Conservation (phyloP, 1,140 invertebrate species). For the Lepidostoma basale region DNA sequence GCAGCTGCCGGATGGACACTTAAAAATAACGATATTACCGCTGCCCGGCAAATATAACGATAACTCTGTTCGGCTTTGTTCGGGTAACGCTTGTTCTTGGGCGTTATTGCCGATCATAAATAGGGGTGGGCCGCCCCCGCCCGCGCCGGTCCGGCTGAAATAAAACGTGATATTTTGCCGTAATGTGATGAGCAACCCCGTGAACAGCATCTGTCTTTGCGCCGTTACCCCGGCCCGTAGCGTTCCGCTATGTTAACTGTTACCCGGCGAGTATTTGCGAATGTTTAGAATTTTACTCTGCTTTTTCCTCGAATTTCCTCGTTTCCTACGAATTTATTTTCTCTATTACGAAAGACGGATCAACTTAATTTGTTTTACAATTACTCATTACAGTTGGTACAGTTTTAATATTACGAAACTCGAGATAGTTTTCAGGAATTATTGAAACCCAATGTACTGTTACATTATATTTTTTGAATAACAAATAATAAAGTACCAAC, state of each 20-base stretch:
- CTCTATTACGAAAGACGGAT: no score
- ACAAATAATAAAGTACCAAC: no score
- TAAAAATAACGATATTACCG: slow-evolving; percentile 47
- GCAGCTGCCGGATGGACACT: slow-evolving; percentile 47
- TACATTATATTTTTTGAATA: no score
- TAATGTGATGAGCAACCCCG: slow-evolving; percentile 30
- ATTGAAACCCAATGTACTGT: no score
- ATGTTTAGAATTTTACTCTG: no score
- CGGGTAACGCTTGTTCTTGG: slow-evolving; percentile 27
- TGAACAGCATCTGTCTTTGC: slow-evolving; percentile 29
- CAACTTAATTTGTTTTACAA: no score
- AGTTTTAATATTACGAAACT: no score
- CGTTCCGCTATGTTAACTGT: background rate
- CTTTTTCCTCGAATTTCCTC: no score
- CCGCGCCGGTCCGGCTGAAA: slow-evolving; percentile 22
- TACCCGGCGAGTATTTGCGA: no score
- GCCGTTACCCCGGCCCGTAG: background rate
- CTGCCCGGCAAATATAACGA: slow-evolving; percentile 43
- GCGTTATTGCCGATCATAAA: slow-evolving; percentile 43
- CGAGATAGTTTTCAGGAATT: no score
- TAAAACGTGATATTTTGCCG: slow-evolving; percentile 30
- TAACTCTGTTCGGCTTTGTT: slow-evolving; percentile 43
- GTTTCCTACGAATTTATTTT: no score
- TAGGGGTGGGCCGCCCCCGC: slow-evolving; percentile 5
- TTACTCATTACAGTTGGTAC: no score